phyloP scores from a whole-genome alignment of 37 sponge, comb jelly and placozoan species.

The Beroe ovata region DNA sequence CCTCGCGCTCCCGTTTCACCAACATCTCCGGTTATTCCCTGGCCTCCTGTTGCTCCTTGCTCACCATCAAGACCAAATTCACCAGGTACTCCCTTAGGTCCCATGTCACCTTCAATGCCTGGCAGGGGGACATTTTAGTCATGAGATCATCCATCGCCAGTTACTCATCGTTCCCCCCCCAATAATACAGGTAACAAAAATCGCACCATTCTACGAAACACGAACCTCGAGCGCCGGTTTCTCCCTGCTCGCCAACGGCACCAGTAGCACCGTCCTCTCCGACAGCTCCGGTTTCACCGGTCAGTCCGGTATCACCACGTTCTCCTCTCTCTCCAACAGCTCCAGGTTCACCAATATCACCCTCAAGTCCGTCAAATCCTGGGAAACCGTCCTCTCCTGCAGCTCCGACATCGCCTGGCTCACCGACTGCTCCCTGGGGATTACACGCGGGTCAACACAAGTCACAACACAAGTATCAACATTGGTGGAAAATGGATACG shows the following conservation, averaged over 20 bases:
- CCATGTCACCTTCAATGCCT: constrained; percentile 32
- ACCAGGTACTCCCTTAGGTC: constrained; percentile 48
- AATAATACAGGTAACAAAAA: too few relatives aligned
- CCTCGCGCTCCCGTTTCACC: constrained; percentile 7
- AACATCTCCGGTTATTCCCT: constrained; percentile 20
- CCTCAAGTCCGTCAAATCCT: constrained; percentile 36
- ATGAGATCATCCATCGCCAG: too few relatives aligned
- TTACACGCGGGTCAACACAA: too few relatives aligned
- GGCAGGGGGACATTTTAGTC: background rate
- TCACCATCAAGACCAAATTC: constrained; percentile 43
- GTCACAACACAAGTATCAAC: too few relatives aligned
- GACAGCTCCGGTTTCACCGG: background rate
- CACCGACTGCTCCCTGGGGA: constrained; percentile 52
- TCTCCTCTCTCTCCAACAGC: constrained; percentile 33
- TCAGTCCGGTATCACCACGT: constrained; percentile 3
- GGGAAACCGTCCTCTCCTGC: background rate
- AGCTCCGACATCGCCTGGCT: constrained; percentile 18
- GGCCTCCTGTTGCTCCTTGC: constrained; percentile 61
- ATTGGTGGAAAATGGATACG: too few relatives aligned
- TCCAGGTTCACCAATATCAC: constrained; percentile 24
- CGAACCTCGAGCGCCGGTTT: constrained; percentile 10
- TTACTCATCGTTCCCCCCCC: too few relatives aligned
- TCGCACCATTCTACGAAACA: too few relatives aligned
- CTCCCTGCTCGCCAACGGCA: constrained; percentile 23
- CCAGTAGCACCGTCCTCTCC: constrained; percentile 50